Conservation (phyloP, 2,888 invertebrate species). For the Hydropsyche betteni region DNA sequence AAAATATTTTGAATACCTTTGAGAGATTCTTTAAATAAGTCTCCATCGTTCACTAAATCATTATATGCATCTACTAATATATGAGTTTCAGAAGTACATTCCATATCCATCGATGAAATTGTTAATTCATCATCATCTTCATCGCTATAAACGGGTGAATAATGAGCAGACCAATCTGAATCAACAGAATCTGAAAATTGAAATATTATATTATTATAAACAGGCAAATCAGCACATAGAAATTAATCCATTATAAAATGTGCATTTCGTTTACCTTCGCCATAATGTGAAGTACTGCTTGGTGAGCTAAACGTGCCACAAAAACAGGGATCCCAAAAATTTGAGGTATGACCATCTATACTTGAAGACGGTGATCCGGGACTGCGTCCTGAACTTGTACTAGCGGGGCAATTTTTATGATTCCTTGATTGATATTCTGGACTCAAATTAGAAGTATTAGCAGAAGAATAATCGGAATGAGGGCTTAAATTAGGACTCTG, state of each 20-base stretch:
- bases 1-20: not conserved
- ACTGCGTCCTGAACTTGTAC: constrained; percentile 58
- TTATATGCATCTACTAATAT: constrained; percentile 61
- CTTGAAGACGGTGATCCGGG: constrained; percentile 62
- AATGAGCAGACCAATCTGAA: constrained; percentile 68
- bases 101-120: constrained; percentile 40
- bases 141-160: constrained; percentile 74
- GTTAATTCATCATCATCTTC: constrained; percentile 58
- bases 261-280: constrained; percentile 44
- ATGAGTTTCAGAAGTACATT: constrained; percentile 53
- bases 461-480: constrained; percentile 26
- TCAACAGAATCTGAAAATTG: constrained; percentile 63
- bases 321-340: constrained; percentile 63
- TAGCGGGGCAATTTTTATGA: not conserved
- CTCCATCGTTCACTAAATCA: constrained; percentile 62
- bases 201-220: not conserved
- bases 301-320: constrained; percentile 63
- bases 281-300: constrained; percentile 55
- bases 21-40: constrained; percentile 47
- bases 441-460: not conserved
- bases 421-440: not conserved
- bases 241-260: not conserved
- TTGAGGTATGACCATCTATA: constrained; percentile 57
- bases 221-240: not conserved
- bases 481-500: constrained; percentile 30